Evolutionary conservation across 2,113 vertebrate genomes (phyloP).

Genomic region (Barnardius zonarius): DNA sequence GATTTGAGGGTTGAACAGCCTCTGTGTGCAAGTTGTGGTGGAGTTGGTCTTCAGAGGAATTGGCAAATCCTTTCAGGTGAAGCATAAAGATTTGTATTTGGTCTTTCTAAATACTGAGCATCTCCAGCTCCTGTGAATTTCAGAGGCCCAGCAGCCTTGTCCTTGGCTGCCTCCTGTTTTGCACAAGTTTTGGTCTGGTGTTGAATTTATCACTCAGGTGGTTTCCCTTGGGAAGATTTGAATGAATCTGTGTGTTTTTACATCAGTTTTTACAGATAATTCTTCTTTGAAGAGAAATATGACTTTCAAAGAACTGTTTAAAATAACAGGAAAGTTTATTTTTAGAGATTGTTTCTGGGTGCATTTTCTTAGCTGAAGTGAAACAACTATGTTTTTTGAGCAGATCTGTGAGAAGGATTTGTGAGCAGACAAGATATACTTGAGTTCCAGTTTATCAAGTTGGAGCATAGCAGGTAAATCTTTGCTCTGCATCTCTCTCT

Average conservation of each 20-base stretch:
- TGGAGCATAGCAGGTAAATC: background rate
- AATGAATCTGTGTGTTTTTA: background rate
- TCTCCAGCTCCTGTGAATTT: background rate
- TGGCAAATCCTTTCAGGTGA: background rate
- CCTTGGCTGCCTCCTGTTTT: background rate
- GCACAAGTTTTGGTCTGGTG: background rate
- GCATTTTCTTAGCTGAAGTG: background rate
- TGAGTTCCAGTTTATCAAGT: background rate
- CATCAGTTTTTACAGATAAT: background rate
- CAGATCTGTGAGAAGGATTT: background rate
- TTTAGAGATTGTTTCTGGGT: background rate
- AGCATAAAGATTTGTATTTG: background rate
- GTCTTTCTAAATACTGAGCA: background rate
- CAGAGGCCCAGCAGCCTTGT: background rate
- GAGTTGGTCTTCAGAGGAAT: background rate
- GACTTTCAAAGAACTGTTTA: background rate
- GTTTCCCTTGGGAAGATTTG: background rate
- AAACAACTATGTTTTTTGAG: background rate
- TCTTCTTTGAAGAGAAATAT: background rate
- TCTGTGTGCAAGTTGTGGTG: background rate
- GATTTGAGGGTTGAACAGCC: background rate
- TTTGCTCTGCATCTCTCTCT: background rate
- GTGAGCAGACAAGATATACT: background rate
- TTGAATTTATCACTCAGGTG: background rate
- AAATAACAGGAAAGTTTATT: background rate